Evolutionary conservation across 2,888 invertebrate genomes (phyloP).

Genomic region (Nephrocerus scutellatus): DNA sequence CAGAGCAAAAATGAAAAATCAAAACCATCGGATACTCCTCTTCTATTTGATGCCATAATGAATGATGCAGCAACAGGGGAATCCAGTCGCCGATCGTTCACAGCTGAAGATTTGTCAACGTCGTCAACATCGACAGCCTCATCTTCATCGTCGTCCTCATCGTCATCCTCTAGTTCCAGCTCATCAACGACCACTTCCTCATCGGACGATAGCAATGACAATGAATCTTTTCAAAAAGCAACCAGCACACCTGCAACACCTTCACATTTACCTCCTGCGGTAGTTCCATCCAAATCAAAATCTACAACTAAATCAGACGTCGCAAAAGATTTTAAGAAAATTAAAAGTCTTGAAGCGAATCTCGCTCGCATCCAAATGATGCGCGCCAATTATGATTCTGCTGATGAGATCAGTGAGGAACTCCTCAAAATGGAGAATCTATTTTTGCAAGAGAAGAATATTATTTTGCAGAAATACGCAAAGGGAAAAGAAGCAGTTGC

Average conservation of each 20-base stretch:
- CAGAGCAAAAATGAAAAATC: slow-evolving; percentile 6
- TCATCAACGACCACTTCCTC: slow-evolving; percentile 23
- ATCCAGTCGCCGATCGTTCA: not conserved
- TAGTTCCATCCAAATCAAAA: slow-evolving; percentile 13
- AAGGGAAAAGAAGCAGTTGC: no score
- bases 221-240: slow-evolving; percentile 14
- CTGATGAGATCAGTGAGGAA: slow-evolving; percentile 42
- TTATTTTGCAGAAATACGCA: slow-evolving; percentile 41
- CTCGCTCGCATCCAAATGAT: slow-evolving; percentile 42
- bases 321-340: slow-evolving; percentile 39
- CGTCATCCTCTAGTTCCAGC: slow-evolving; percentile 25
- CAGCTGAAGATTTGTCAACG: slow-evolving; percentile 19
- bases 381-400: slow-evolving; percentile 42
- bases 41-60: no score
- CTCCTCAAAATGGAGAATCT: slow-evolving; percentile 41
- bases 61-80: no score
- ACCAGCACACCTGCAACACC: slow-evolving; percentile 15
- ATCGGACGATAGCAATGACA: slow-evolving; percentile 27
- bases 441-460: slow-evolving; percentile 38
- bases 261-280: slow-evolving; percentile 4
- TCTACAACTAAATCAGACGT: slow-evolving; percentile 32
- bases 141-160: slow-evolving; percentile 28
- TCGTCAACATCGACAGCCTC: slow-evolving; percentile 26
- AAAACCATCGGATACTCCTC: slow-evolving; percentile 8
- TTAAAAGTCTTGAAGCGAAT: slow-evolving; percentile 40